Evolutionary conservation across 2,113 vertebrate genomes (phyloP), one percentile per base, ranked within the genome.

Genomic region (Coptodon rendalli): DNA sequence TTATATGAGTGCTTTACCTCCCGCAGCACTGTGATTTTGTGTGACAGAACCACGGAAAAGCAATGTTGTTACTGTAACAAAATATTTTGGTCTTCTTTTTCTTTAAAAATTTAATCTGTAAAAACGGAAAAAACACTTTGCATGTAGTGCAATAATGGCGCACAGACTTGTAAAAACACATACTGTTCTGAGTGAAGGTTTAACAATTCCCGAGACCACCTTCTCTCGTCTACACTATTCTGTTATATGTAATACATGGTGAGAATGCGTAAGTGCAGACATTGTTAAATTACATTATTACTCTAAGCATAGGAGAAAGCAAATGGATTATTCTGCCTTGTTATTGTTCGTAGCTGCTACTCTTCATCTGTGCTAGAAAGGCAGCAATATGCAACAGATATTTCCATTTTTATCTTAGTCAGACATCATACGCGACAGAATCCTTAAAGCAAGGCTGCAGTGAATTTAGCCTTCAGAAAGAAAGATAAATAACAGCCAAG

Each of bases 401-500:
- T 90, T 88, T 85, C 66, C 82, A 73, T 83, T 89, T 87, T 86
- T 81, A 68, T 87, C 84, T 85, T 27, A 73, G 87, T 68, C 80
- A 68, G 81, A 92, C 63, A 81, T 85, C 68, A 54, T 81, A 80
- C 34, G 86, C 81, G 34, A 78, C 59, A 59, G 17, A 34, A 80
- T 52, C 82, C 79, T 87, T 81, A 56, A 66, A 83, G 45, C 48
- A 22, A 68, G 63, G 83, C 83, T 45, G 80, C 76, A 19, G 7
- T 36, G 54, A 91, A 56, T 86, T 93, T 83, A 81, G 36, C 82
- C 88, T 43, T 40, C 66, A 88, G 79, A 90, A 89, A 84, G 83
- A 79, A 86, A 88, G 85, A 92, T 86, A 90, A 91, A 94, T 90
- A 94, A 88, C 50, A 53, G 86, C 87, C 87, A 93, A 92, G 87